Conservation (phyloP, 2,113 vertebrate species). For the Dendrocopos noguchii region DNA sequence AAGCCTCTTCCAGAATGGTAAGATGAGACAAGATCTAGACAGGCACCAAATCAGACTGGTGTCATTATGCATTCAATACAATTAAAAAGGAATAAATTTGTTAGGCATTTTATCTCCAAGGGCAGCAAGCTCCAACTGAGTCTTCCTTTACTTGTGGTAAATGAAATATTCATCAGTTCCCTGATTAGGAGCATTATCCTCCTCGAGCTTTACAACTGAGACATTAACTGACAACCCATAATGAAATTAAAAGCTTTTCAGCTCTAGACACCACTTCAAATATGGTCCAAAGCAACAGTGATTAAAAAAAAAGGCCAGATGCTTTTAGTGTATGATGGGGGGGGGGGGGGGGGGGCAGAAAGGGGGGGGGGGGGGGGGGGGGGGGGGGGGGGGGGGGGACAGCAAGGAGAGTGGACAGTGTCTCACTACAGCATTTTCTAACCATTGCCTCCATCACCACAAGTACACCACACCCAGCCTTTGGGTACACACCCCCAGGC, state of each 20-base stretch:
- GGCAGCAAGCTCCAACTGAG: not conserved
- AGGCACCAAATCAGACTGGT: not conserved
- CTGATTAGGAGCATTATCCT: not conserved
- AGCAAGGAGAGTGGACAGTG: too few relatives aligned
- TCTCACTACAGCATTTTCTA: not conserved
- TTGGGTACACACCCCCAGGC: accelerated
- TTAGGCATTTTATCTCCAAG: not conserved
- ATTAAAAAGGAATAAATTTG: not conserved
- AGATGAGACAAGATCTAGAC: not conserved
- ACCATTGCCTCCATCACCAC: not conserved
- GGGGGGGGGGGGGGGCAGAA: too few relatives aligned
- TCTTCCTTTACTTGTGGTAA: not conserved
- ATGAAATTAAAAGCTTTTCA: not conserved
- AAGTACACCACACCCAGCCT: accelerated
- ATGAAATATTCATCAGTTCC: not conserved
- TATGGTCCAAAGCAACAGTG: not conserved
- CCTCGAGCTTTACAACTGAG: not conserved
- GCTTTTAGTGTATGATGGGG: not conserved
- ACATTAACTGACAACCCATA: not conserved
- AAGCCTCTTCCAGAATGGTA: not conserved
- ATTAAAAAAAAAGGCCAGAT: not conserved
- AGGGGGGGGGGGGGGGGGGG: too few relatives aligned
- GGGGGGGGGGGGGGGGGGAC: accelerated
- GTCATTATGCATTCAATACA: too few relatives aligned
- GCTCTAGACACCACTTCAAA: not conserved